phyloP scores from a whole-genome alignment of 2,888 invertebrate genomes.

The Calliphora vomitoria region DNA sequence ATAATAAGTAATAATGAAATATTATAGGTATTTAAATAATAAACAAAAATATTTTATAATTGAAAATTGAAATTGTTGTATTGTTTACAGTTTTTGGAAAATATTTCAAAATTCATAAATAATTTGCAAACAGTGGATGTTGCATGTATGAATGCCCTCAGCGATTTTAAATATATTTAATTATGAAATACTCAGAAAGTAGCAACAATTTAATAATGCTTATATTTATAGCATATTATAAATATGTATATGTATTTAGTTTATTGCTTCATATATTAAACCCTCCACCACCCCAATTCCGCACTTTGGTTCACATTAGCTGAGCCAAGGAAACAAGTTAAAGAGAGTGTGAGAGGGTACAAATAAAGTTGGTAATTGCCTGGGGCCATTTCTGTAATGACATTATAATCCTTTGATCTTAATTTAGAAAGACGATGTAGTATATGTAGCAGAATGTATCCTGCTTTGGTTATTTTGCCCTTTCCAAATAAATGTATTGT shows the following conservation, averaged over 20 bases:
- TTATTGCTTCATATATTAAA: background rate
- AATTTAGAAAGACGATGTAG: background rate
- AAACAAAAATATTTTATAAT: conserved; percentile 18
- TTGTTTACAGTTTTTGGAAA: conserved; percentile 21
- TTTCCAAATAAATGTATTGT: background rate
- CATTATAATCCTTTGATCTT: conserved; percentile 45
- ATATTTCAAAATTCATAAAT: background rate
- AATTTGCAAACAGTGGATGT: background rate
- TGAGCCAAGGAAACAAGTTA: background rate
- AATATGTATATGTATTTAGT: background rate
- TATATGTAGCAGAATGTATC: background rate
- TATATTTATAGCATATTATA: background rate
- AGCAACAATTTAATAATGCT: background rate
- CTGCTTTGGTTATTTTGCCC: background rate
- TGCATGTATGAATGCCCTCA: background rate
- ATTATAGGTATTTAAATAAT: background rate
- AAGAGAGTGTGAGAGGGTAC: background rate
- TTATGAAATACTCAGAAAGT: background rate
- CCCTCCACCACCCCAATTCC: background rate
- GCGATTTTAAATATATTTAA: conserved; percentile 22
- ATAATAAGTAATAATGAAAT: conserved; percentile 1
- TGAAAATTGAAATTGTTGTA: conserved; percentile 30
- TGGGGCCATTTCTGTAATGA: conserved; percentile 25
- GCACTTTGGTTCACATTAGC: background rate
- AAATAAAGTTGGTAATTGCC: conserved; percentile 21